These are phyloP conservation scores for Eugnorisma glareosa DNA, from an alignment of 2,888 invertebrate genomes.

Conservation along the genomic window DNA sequence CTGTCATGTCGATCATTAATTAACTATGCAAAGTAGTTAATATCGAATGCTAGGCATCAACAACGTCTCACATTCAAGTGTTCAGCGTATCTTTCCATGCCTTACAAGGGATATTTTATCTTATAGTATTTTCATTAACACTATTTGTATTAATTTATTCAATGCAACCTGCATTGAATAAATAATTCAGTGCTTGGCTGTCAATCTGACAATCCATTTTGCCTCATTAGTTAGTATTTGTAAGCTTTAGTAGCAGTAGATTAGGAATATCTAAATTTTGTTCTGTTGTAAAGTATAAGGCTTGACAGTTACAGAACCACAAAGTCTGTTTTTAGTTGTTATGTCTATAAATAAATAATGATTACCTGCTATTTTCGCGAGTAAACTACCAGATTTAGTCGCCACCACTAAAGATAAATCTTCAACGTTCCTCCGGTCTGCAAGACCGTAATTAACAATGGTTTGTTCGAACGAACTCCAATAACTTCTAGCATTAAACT, in stretches of 20 bases:
- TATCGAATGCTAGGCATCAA: conserved; percentile 38
- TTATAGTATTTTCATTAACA: conserved; percentile 46
- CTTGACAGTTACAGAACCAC: neutral
- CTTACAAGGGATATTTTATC: conserved; percentile 48
- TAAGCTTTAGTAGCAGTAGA: conserved; percentile 38
- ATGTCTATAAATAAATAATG: neutral
- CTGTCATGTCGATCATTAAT: conserved; percentile 52
- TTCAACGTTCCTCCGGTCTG: neutral
- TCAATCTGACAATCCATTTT: conserved; percentile 36
- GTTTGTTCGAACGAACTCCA: conserved; percentile 6
- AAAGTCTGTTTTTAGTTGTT: neutral
- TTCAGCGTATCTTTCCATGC: conserved; percentile 47
- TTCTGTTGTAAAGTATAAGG: neutral
- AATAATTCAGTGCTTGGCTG: conserved; percentile 54
- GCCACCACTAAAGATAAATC: conserved; percentile 32
- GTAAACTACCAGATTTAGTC: conserved; percentile 30
- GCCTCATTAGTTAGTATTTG: conserved; percentile 37
- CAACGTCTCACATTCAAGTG: conserved; percentile 12
- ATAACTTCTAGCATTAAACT: conserved; percentile 26
- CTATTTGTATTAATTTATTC: conserved; percentile 60
- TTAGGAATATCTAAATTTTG: conserved; percentile 34
- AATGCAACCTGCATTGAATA: conserved; percentile 29
- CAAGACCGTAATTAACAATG: conserved; percentile 23
- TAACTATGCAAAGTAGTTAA: conserved; percentile 59
- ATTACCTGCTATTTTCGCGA: conserved; percentile 6